phyloP scores from a whole-genome alignment of 2,797 vertebrate species.

The Scolopax bukidnonensis region DNA sequence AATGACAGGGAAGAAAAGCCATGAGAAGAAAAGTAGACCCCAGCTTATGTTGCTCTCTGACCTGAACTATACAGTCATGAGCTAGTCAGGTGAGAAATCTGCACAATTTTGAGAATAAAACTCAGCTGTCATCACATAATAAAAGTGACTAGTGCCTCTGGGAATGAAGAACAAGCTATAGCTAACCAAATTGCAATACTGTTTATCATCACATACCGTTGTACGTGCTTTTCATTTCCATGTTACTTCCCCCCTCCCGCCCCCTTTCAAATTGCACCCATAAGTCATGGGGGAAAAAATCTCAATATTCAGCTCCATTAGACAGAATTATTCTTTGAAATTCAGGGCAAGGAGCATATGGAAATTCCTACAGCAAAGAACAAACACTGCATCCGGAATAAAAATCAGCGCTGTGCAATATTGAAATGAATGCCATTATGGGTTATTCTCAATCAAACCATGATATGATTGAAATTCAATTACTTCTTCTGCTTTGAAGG shows the following conservation, averaged over 20 bases:
- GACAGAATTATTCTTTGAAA: slow-evolving; percentile 56
- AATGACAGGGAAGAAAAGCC: not conserved
- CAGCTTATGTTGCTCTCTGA: not conserved
- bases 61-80: not conserved
- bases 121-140: slow-evolving; percentile 3
- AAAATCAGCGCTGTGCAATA: slow-evolving; percentile 45
- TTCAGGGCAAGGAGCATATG: slow-evolving; percentile 69
- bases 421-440: slow-evolving; percentile 55
- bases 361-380: slow-evolving; percentile 58
- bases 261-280: not conserved
- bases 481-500: slow-evolving; percentile 21
- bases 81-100: slow-evolving; percentile 27
- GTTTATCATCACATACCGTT: not conserved
- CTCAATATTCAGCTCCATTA: slow-evolving; percentile 60
- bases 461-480: slow-evolving; percentile 56
- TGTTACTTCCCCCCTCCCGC: not conserved
- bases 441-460: slow-evolving; percentile 34
- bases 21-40: not conserved
- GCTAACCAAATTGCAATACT: not conserved
- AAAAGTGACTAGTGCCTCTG: slow-evolving; percentile 11
- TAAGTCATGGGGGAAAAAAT: not conserved
- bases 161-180: not conserved
- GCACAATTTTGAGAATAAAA: slow-evolving; percentile 15
- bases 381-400: slow-evolving; percentile 19
- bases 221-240: not conserved